phyloP scores from a whole-genome alignment of 2,797 vertebrate species.

The Sebastes ruberrimus region DNA sequence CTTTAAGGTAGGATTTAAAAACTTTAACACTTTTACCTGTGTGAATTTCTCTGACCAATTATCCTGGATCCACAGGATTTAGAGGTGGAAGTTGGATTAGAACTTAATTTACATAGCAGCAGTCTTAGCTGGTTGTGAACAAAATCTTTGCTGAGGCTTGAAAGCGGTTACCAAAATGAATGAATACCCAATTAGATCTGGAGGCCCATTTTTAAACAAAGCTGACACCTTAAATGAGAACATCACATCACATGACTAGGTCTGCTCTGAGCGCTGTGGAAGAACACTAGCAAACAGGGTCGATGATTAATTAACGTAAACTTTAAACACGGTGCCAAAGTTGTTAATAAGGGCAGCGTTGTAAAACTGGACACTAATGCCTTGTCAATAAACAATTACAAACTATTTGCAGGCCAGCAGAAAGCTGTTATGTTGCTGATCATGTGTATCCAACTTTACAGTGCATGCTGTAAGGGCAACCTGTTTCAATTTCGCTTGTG shows the following conservation, averaged over 20 bases:
- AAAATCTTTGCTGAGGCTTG: neutral
- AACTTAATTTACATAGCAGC: neutral
- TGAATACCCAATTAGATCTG: neutral
- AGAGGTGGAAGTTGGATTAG: neutral
- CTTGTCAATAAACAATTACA: slow-evolving; percentile 48
- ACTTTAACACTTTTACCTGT: neutral
- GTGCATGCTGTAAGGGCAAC: neutral
- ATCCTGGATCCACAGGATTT: neutral
- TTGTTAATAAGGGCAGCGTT: neutral
- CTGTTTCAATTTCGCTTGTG: neutral
- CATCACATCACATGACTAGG: neutral
- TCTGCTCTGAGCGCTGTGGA: slow-evolving; percentile 8
- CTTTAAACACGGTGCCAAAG: slow-evolving; percentile 28
- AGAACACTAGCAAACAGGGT: neutral
- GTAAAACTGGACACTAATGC: slow-evolving; percentile 24
- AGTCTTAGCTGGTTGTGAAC: neutral
- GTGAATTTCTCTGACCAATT: neutral
- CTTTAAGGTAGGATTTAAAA: neutral
- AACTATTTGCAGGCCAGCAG: slow-evolving; percentile 24
- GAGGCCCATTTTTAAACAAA: neutral
- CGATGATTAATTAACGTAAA: slow-evolving; percentile 35
- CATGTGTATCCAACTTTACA: neutral
- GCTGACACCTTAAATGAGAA: neutral
- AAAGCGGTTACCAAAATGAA: neutral
- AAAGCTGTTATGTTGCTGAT: slow-evolving; percentile 9